Base-by-base conservation (phyloP, 1,140 invertebrate species). In the Meloidogyne chitwoodi region DNA sequence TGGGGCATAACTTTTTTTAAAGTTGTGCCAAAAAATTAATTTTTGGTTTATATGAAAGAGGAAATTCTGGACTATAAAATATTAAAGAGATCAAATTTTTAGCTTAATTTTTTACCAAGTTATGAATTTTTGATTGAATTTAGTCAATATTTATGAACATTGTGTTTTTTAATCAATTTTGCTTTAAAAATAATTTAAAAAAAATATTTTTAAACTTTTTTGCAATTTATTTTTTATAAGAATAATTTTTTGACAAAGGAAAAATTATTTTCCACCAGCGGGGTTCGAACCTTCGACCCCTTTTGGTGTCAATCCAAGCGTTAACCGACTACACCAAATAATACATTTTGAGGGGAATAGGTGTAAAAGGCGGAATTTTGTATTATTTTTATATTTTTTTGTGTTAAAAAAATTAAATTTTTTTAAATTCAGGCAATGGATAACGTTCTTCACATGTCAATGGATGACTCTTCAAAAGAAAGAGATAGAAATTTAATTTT, bases 381-480 rank as follows among this genome's bases (percentile, higher is more conserved):
- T 48, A 19, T 48, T 19, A 16, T 19, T n/a, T n/a, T n/a, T n/a
- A n/a, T n/a, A n/a, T n/a, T n/a, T n/a, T n/a, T n/a, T n/a, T n/a
- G n/a, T n/a, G n/a, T n/a, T n/a, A n/a, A n/a, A n/a, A n/a, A n/a
- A n/a, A n/a, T n/a, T n/a, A n/a, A 41, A 41, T 8, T 12, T 8
- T 2, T 56, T 56, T 56, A 16, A 56, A n/a, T 56, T n/a, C 5
- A 56, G 89, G 94, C 93, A 29, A 96, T 96, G 94, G 93, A 93
- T 31, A 92, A 93, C 79, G 80, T 87, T 27, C 90, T 97, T 14
- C 92, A 93, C 88, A 93, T 96, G 31, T 79, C 83, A 19, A 75
- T 84, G 19, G 81, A 68, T 8, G 77, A 75, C 19, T 34, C 62
- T 12, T 68, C 16, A 41, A 79, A 72, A 76, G 83, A 79, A 38